A percentile compares a stretch with the other conserved stretches of the same genome.
Conservation (phyloP, 2,888 invertebrate species). For the Artemia sinica region DNA sequence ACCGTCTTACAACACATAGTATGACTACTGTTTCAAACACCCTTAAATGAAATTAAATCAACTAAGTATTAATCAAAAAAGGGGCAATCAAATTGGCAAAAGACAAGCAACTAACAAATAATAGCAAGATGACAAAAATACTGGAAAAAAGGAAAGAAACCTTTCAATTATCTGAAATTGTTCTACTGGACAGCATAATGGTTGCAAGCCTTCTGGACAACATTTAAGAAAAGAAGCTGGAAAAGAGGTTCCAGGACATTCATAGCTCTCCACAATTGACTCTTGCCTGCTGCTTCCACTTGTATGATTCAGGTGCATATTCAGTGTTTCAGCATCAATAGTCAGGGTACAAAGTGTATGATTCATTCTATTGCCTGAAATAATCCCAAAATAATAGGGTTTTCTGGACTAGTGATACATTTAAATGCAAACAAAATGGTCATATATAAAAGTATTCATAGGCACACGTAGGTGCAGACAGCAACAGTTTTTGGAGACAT, state of each 20-base stretch:
- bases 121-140: not conserved
- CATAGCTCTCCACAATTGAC: not conserved
- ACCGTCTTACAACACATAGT: no score
- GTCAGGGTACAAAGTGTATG: not conserved
- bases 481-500: no score
- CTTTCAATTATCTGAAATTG: not conserved
- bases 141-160: not conserved
- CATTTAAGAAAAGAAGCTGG: not conserved
- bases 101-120: no score
- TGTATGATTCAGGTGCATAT: not conserved
- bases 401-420: no score
- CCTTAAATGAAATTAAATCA: no score
- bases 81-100: no score
- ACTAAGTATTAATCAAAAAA: no score
- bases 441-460: no score
- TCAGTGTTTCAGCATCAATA: slow-evolving; percentile 7
- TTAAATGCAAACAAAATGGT: no score
- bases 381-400: no score
- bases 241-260: not conserved
- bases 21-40: no score
- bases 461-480: no score
- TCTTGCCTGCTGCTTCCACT: not conserved
- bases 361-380: not conserved
- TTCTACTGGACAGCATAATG: slow-evolving; percentile 6
- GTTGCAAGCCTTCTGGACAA: slow-evolving; percentile 2